A percentile compares a stretch with the other conserved stretches of the same genome.
These are phyloP conservation scores for Cyrtonyx montezumae DNA, from an alignment of 2,113 vertebrate species.

Conservation along the genomic window DNA sequence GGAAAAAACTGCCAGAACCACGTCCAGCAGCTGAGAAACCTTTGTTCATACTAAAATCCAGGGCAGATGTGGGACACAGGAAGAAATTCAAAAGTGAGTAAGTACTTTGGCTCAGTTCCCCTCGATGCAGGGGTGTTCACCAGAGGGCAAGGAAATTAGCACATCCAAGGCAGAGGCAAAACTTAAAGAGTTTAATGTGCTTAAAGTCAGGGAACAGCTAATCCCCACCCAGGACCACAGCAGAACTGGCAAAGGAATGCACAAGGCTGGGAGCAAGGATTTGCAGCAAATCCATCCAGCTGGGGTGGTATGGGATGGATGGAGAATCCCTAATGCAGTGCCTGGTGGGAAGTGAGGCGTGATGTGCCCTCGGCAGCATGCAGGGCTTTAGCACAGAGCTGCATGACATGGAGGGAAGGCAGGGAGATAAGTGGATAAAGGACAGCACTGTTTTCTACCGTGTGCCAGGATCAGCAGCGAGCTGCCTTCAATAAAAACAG, in stretches of 20 bases:
- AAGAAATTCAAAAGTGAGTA: neutral
- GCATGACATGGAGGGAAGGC: neutral
- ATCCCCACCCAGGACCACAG: conserved; percentile 18
- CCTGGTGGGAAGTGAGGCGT: neutral
- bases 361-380: fast-evolving
- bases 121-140: neutral
- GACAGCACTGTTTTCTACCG: neutral
- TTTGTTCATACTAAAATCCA: neutral
- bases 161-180: conserved; percentile 54
- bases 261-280: conserved; percentile 35
- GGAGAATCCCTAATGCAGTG: neutral
- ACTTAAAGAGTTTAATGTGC: conserved; percentile 58
- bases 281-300: neutral
- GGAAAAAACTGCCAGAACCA: neutral
- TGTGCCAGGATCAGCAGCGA: neutral
- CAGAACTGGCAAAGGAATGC: conserved; percentile 21
- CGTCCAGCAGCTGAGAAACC: neutral
- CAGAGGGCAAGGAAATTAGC: conserved; percentile 28
- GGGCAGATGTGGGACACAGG: neutral
- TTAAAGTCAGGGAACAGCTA: conserved; percentile 51
- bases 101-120: neutral
- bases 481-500: neutral
- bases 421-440: neutral
- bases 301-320: neutral
- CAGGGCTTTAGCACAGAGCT: neutral